phyloP scores from a whole-genome alignment of 2,888 invertebrate species.

The Diogma glabrata region DNA sequence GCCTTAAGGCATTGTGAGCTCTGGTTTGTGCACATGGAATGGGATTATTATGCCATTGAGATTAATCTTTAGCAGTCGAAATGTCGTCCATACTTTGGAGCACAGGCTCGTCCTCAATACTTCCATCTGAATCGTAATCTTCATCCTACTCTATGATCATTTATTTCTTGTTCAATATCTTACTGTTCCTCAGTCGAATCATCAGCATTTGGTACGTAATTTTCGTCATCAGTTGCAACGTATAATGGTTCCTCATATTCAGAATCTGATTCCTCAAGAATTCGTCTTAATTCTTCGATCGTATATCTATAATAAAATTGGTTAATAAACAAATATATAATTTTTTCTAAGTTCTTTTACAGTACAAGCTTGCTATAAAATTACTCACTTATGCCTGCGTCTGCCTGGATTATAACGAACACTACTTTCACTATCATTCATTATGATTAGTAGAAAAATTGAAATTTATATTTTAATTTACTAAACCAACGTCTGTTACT shows the following conservation, averaged over 20 bases:
- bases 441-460: slow-evolving; percentile 3
- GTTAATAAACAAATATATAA: background rate
- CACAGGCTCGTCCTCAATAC: background rate
- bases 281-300: background rate
- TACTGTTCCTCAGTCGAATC: too few species aligned
- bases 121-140: background rate
- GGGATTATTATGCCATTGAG: too few species aligned
- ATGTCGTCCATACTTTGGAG: background rate
- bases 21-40: too few species aligned
- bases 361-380: background rate
- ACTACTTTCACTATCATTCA: background rate
- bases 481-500: too few species aligned
- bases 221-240: background rate
- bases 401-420: too few species aligned
- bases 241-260: background rate
- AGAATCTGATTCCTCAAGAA: too few species aligned
- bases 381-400: too few species aligned
- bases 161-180: background rate
- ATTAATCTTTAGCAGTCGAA: background rate
- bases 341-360: background rate
- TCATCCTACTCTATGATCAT: too few species aligned
- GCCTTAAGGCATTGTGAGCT: background rate
- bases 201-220: background rate
- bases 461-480: background rate
- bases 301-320: background rate